Conservation (phyloP, 2,888 invertebrate genomes). For the Caenorhabditis sulstoni region DNA sequence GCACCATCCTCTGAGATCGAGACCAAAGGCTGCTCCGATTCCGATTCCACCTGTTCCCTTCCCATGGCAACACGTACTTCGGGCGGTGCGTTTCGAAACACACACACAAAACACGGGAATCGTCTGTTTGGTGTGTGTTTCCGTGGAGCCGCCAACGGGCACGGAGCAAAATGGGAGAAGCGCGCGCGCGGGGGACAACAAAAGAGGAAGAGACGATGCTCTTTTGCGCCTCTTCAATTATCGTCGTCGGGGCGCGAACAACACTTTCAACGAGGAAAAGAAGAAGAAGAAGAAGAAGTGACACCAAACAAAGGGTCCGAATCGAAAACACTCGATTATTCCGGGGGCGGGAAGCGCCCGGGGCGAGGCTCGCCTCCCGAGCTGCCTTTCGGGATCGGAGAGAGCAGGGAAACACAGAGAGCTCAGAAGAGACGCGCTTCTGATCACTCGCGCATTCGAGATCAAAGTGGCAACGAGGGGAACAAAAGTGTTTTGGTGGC, state of each 20-base stretch:
- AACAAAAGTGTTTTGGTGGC: conserved; percentile 15
- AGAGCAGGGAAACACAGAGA: too few relatives aligned
- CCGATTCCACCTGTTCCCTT: conserved; percentile 32
- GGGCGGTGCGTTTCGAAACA: conserved; percentile 28
- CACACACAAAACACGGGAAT: conserved; percentile 26
- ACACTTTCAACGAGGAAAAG: background rate
- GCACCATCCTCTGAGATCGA: background rate
- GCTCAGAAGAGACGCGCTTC: too few relatives aligned
- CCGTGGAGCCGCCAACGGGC: background rate
- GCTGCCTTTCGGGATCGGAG: too few relatives aligned
- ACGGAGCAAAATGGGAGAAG: background rate
- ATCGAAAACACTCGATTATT: conserved; percentile 6
- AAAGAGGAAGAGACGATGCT: background rate
- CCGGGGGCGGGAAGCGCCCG: background rate
- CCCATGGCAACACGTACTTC: conserved; percentile 42
- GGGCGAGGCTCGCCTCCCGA: background rate
- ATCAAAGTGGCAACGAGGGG: background rate
- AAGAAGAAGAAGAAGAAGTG: background rate
- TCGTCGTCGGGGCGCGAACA: conserved; percentile 5
- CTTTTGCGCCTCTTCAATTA: conserved; percentile 11
- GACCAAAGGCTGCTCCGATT: conserved; percentile 26
- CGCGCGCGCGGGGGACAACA: background rate
- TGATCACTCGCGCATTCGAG: too few relatives aligned
- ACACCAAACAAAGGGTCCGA: conserved; percentile 1
- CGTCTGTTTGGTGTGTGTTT: background rate